Evolutionary conservation across 92 coral and sea anemone species (phyloP).

Genomic region (Siderastrea siderea): DNA sequence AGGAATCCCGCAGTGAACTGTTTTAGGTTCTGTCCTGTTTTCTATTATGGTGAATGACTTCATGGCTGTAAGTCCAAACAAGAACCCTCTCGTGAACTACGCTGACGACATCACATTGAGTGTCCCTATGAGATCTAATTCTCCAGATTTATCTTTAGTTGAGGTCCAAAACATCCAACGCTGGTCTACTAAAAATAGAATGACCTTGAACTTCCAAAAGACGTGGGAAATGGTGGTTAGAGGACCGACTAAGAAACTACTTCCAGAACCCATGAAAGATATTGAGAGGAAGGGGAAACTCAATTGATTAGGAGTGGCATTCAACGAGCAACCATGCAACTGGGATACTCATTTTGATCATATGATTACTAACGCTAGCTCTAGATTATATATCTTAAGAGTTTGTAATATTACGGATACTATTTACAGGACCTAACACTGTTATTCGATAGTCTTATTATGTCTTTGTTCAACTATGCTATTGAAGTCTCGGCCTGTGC

Average conservation of each 20-base stretch:
- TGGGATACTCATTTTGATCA: background rate
- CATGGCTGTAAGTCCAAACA: slow-evolving; percentile 20
- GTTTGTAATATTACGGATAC: too few relatives aligned
- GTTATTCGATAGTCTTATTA: background rate
- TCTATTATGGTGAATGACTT: slow-evolving; percentile 62
- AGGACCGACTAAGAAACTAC: background rate
- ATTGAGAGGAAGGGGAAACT: background rate
- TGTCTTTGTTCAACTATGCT: background rate
- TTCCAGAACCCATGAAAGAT: background rate
- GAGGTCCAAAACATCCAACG: slow-evolving; percentile 35
- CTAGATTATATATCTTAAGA: too few relatives aligned
- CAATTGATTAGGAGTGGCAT: background rate
- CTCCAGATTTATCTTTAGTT: slow-evolving; percentile 14
- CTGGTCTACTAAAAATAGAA: slow-evolving; percentile 12
- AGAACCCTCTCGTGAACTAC: slow-evolving; percentile 36
- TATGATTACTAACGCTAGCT: too few relatives aligned
- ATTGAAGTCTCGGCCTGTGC: background rate
- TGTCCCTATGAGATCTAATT: slow-evolving; percentile 36
- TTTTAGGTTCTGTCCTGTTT: slow-evolving; percentile 45
- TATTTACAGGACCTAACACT: too few relatives aligned
- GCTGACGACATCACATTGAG: slow-evolving; percentile 48
- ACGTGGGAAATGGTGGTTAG: background rate
- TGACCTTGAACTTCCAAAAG: background rate
- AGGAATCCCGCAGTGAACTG: slow-evolving; percentile 59
- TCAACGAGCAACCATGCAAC: background rate